A percentile compares a stretch with the other conserved stretches of the same genome.
Evolutionary conservation across 2,113 vertebrate genomes (phyloP).

Genomic region (Heterocephalus glaber): DNA sequence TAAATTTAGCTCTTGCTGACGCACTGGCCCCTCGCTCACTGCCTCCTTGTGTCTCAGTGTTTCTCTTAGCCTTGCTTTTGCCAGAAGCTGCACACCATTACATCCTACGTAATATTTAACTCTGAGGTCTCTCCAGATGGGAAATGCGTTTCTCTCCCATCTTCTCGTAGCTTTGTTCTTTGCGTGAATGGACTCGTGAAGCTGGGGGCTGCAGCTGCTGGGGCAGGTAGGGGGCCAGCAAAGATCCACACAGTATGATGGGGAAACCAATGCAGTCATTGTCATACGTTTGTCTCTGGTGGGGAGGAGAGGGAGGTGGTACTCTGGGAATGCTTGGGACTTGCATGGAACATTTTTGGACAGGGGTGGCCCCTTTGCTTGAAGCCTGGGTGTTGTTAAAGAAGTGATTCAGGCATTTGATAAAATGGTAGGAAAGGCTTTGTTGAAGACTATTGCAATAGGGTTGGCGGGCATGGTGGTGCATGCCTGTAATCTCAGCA

Average conservation of each 20-base stretch:
- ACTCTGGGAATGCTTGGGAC: not conserved
- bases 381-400: not conserved
- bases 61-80: slow-evolving; percentile 7
- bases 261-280: not conserved
- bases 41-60: not conserved
- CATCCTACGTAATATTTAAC: slow-evolving; percentile 55
- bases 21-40: slow-evolving; percentile 10
- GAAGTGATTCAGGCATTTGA: not conserved
- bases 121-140: slow-evolving; percentile 47
- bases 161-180: not conserved
- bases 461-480: not conserved
- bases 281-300: not conserved
- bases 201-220: not conserved
- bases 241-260: not conserved
- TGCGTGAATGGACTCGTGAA: not conserved
- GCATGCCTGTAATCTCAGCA: not conserved
- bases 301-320: not conserved
- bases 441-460: not conserved
- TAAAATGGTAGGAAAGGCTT: not conserved
- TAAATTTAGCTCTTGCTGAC: slow-evolving; percentile 68
- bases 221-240: not conserved
- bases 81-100: not conserved
- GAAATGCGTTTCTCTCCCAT: slow-evolving; percentile 4
- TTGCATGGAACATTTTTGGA: not conserved
- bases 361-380: not conserved